phyloP scores from a whole-genome alignment of 2,888 invertebrate species.

The Diplazon laetatorius region DNA sequence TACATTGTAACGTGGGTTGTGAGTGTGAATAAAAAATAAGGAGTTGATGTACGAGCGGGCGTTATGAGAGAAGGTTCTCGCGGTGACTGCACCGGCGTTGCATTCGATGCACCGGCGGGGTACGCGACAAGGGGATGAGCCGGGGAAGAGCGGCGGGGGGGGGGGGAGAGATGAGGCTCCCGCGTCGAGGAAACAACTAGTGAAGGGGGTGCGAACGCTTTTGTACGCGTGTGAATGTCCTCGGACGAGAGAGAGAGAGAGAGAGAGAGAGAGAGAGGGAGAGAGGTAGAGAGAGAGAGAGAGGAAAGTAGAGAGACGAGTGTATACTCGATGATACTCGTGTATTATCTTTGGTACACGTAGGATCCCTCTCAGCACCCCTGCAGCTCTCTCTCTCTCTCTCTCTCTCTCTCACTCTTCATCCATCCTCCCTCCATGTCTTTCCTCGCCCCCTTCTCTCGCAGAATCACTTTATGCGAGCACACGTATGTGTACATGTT shows the following conservation, averaged over 20 bases:
- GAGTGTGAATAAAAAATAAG: too few species aligned
- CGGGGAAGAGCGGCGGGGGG: constrained; percentile 28
- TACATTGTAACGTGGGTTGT: too few species aligned
- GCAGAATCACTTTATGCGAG: constrained; percentile 35
- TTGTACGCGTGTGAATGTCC: constrained; percentile 15
- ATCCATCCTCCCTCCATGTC: constrained; percentile 4
- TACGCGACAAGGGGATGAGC: constrained; percentile 52
- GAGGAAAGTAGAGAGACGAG: constrained; percentile 6
- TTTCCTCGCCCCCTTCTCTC: constrained; percentile 2
- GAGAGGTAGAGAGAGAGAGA: background rate
- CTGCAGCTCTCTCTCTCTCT: background rate
- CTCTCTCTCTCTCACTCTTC: constrained; percentile 17
- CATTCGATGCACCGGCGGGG: constrained; percentile 31
- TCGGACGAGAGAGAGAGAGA: constrained; percentile 58
- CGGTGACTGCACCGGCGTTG: constrained; percentile 73
- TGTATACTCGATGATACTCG: constrained; percentile 14
- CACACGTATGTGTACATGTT: constrained; percentile 27
- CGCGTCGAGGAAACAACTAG: constrained; percentile 27
- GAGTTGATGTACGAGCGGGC: too few species aligned
- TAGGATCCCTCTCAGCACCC: constrained; percentile 1
- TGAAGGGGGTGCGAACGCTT: constrained; percentile 63
- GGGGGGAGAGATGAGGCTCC: constrained; percentile 21
- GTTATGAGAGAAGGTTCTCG: constrained; percentile 74
- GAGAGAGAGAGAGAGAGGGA: constrained; percentile 51
- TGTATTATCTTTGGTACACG: constrained; percentile 2